These are phyloP conservation scores for Circaetus gallicus DNA, from an alignment of 2,113 vertebrate genomes.

Conservation along the genomic window DNA sequence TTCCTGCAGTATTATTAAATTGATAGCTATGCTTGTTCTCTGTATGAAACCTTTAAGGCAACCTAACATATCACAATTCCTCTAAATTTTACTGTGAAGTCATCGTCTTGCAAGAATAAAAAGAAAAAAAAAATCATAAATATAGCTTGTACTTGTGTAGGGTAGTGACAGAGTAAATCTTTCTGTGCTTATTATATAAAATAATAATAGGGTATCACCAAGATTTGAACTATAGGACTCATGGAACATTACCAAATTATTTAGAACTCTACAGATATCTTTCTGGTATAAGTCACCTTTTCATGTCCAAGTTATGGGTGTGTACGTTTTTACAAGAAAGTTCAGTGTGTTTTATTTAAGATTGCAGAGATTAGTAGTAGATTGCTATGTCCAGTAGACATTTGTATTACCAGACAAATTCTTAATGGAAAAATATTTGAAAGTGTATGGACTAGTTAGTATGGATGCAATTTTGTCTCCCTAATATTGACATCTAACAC, in stretches of 20 bases:
- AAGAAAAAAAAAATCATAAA: not conserved
- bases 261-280: not conserved
- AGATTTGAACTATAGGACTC: not conserved
- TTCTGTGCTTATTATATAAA: not conserved
- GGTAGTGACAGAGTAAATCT: not conserved
- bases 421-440: not conserved
- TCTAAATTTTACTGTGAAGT: not conserved
- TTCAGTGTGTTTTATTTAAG: not conserved
- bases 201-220: not conserved
- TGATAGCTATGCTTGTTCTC: not conserved
- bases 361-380: not conserved
- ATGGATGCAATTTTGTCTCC: not conserved
- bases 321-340: not conserved
- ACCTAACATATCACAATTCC: not conserved
- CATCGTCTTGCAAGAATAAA: not conserved
- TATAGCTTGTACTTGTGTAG: not conserved
- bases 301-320: not conserved
- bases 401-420: not conserved
- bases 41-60: not conserved
- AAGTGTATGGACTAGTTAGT: not conserved
- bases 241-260: not conserved
- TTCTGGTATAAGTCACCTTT: not conserved
- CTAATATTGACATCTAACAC: not conserved
- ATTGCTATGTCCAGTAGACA: not conserved
- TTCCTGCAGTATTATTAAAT: not conserved